A percentile compares a stretch with the other conserved stretches of the same genome.
Evolutionary conservation across 2,888 invertebrate genomes (phyloP).

Genomic region (Homarus gammarus): DNA sequence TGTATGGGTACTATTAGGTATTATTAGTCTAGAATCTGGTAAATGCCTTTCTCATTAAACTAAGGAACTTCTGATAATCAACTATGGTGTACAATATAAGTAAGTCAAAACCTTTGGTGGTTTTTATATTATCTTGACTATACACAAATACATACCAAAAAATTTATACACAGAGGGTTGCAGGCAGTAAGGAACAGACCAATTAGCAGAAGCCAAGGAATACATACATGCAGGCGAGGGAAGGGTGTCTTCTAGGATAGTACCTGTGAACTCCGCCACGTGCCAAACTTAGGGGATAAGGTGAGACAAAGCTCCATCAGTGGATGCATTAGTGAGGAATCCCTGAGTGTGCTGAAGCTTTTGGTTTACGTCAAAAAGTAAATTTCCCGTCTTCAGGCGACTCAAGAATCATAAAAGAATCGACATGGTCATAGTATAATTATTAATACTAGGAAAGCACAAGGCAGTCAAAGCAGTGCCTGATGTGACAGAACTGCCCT

Average conservation of each 20-base stretch:
- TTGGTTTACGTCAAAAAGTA: slow-evolving; percentile 18
- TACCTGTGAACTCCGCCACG: slow-evolving; percentile 71
- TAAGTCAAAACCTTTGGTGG: not conserved
- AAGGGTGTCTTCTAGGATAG: slow-evolving; percentile 65
- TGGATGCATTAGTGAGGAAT: slow-evolving; percentile 11
- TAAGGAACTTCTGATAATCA: not conserved
- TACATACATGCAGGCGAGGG: slow-evolving; percentile 71
- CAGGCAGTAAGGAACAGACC: slow-evolving; percentile 38
- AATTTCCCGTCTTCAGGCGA: not conserved
- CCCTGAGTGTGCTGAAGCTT: not conserved
- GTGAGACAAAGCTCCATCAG: slow-evolving; percentile 59
- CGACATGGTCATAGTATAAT: not conserved
- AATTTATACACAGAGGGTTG: slow-evolving; percentile 34
- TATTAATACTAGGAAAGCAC: not conserved
- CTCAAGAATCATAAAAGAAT: not conserved
- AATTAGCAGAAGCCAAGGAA: slow-evolving; percentile 59
- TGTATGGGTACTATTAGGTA: too few species aligned
- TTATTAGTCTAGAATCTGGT: not conserved
- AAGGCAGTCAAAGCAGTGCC: not conserved
- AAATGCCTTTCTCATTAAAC: not conserved
- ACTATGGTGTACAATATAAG: not conserved
- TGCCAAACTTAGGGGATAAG: slow-evolving; percentile 66
- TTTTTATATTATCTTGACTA: not conserved
- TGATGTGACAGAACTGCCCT: not conserved
- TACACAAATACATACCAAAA: slow-evolving; percentile 4